Percentiles rank a stretch among this genome's conserved stretches.
Evolutionary conservation across 2,113 vertebrate species (phyloP).

Genomic region (Patagioenas fasciata): DNA sequence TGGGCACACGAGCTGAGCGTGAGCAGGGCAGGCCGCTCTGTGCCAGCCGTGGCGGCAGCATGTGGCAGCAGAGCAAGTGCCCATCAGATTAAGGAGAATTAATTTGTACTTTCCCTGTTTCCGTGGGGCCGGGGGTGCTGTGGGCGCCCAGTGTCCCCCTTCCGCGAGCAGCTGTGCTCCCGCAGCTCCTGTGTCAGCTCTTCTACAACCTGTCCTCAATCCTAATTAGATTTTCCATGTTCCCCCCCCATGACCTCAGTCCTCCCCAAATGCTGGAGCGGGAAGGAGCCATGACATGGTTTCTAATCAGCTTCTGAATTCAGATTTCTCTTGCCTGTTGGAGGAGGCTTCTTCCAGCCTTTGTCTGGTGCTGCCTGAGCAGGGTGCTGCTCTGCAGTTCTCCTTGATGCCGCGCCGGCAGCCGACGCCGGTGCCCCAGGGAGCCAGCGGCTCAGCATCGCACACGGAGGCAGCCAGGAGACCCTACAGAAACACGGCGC

Average conservation of each 20-base stretch:
- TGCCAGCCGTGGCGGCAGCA: rapidly evolving
- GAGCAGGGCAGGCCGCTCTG: not conserved
- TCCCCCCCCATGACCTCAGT: not conserved
- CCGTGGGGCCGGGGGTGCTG: rapidly evolving
- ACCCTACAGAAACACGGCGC: rapidly evolving
- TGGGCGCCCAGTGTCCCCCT: not conserved
- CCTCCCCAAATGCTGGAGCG: constrained; percentile 41
- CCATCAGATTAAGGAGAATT: not conserved
- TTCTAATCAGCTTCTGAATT: constrained; percentile 52
- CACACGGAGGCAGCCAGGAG: not conserved
- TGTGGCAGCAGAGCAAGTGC: not conserved
- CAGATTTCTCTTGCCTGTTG: not conserved
- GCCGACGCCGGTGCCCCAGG: rapidly evolving
- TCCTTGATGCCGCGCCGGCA: rapidly evolving
- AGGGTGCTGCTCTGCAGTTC: not conserved
- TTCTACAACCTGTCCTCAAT: constrained; percentile 23
- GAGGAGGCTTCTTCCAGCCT: not conserved
- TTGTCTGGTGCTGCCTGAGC: not conserved
- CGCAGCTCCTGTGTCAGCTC: not conserved
- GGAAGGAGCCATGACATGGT: constrained; percentile 56
- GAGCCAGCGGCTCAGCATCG: too few species aligned
- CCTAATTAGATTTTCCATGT: not conserved
- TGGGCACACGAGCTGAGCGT: rapidly evolving
- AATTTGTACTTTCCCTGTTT: not conserved
- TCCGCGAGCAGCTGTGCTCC: not conserved